Base-by-base conservation (phyloP, 2,888 invertebrate genomes). In the Dryococelus australis region DNA sequence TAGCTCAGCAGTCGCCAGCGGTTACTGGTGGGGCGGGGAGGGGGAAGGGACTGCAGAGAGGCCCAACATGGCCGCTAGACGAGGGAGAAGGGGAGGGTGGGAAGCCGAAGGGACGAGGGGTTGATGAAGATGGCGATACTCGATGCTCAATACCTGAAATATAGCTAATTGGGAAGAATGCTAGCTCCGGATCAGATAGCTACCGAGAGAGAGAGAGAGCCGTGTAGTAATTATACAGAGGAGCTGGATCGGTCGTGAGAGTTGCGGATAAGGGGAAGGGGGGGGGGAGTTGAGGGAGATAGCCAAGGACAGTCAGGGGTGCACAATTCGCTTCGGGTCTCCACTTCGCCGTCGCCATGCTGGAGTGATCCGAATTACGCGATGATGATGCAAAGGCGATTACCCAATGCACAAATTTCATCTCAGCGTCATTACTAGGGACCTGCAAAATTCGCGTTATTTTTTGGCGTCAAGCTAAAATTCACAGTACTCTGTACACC, bases 111-210 rank as follows among this genome's bases (percentile, higher is more conserved):
- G 65, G 65, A 65, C 65, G 65, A 65, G 65, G 65, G 65, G 65
- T 65, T 65, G 65, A 65, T 65, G 65, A 65, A 65, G 65, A 65
- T 65, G 65, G 65, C 65, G 65, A 65, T 65, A 65, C 65, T 65
- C 65, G 65, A 65, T 65, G 65, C 65, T 65, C 65, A 83, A 83
- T 83, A 83, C 83, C 43, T 83, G 83, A 83, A 83, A 83, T 83
- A 83, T 28, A 83, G 83, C 83, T 83, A 83, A 83, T 83, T 83
- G 83, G 83, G 83, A 83, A 83, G 83, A 83, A 83, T 83, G 83
- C 83, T 83, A 28, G 43, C 83, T 28, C 20, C 43, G 83, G 83
- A 83, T 83, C 83, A 35, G 83, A 83, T 83, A 83, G 28, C 83
- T 83, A 83, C 83, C 16, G 65, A 65, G 65, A 65, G 65, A 20